phyloP scores from a whole-genome alignment of 1,140 invertebrate species.

The Notospermus geniculatus region DNA sequence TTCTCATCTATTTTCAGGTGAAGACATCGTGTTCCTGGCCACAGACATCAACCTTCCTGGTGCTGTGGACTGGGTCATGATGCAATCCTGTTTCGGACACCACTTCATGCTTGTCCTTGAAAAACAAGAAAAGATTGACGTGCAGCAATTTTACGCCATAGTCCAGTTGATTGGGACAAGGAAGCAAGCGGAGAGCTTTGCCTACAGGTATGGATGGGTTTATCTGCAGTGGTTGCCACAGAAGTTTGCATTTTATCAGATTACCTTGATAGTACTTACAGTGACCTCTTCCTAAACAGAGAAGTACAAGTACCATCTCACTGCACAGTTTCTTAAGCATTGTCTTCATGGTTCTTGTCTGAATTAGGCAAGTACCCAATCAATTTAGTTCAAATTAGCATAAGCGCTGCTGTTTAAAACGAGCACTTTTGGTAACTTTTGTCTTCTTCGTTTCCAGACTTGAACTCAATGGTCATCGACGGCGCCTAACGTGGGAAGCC shows the following conservation, averaged over 20 bases:
- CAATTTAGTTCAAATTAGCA: no score
- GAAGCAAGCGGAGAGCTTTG: slow-evolving; percentile 99
- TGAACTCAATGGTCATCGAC: slow-evolving; percentile 90
- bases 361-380: no score
- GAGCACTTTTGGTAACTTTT: no score
- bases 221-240: no score
- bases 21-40: slow-evolving; percentile 99
- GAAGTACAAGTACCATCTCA: no score
- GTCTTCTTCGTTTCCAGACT: slow-evolving; percentile 62
- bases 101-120: slow-evolving; percentile 99
- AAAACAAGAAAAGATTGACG: slow-evolving; percentile 96
- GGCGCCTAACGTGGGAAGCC: slow-evolving; percentile 97
- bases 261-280: no score
- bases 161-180: slow-evolving; percentile 98
- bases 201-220: slow-evolving; percentile 71
- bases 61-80: slow-evolving; percentile 99
- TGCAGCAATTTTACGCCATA: slow-evolving; percentile 99
- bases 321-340: no score
- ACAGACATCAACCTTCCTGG: slow-evolving; percentile 99
- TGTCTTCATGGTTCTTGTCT: no score
- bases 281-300: no score
- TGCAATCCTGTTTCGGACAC: slow-evolving; percentile 99
- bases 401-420: no score
- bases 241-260: no score
- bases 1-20: slow-evolving; percentile 59